Conservation (phyloP, 92 coral and sea anemone species). For the Scolanthus callimorphus region DNA sequence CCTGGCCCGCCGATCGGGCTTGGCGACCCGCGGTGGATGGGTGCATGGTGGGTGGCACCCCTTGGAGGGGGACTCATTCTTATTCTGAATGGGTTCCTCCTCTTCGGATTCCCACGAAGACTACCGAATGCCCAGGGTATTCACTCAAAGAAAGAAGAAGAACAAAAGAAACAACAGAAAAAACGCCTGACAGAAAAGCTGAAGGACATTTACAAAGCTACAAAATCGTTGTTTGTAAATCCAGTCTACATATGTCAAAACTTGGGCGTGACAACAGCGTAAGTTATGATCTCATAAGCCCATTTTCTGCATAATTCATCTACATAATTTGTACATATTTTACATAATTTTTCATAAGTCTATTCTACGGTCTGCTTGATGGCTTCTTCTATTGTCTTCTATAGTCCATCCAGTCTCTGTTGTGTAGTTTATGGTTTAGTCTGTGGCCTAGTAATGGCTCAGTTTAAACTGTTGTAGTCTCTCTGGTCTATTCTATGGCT, state of each 20-base stretch:
- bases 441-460: no score
- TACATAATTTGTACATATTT: no score
- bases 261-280: slow-evolving; percentile 37
- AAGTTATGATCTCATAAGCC: no score
- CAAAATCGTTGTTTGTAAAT: slow-evolving; percentile 49
- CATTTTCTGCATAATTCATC: no score
- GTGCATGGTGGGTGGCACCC: slow-evolving; percentile 83
- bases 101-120: slow-evolving; percentile 68
- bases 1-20: slow-evolving; percentile 29
- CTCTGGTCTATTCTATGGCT: no score
- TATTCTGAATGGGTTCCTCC: slow-evolving; percentile 33
- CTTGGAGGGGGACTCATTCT: slow-evolving; percentile 49
- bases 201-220: slow-evolving; percentile 58
- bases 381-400: no score
- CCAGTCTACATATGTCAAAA: slow-evolving; percentile 64
- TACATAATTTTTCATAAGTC: no score
- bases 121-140: slow-evolving; percentile 62
- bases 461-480: no score
- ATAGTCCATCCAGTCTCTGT: no score
- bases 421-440: no score
- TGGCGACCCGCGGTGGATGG: slow-evolving; percentile 65
- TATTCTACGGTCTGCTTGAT: no score
- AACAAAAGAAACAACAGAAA: slow-evolving; percentile 37
- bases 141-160: no score
- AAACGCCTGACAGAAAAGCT: slow-evolving; percentile 36